Conservation (phyloP, 2,113 vertebrate genomes). For the Percopsis transmontana region DNA sequence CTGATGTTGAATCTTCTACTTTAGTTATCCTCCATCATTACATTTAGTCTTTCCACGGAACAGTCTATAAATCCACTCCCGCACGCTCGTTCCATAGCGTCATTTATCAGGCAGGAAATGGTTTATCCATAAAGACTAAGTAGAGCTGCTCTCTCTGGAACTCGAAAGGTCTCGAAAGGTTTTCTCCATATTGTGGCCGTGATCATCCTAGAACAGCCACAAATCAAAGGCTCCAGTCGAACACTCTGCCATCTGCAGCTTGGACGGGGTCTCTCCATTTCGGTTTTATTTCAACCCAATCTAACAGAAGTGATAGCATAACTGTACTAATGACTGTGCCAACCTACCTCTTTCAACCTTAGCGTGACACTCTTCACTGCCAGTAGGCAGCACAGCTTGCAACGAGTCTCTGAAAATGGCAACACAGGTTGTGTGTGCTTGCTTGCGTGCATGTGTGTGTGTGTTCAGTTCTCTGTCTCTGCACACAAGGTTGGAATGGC, state of each 20-base stretch:
- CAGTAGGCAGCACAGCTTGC: constrained; percentile 55
- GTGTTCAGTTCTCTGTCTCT: no score
- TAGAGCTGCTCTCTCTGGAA: no score
- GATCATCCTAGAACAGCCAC: no score
- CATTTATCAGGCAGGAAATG: constrained; percentile 4
- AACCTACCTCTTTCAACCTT: constrained; percentile 45
- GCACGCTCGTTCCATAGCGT: not conserved
- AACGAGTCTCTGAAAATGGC: constrained; percentile 58
- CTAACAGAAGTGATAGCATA: constrained; percentile 12
- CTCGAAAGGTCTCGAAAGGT: no score
- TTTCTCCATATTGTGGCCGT: no score
- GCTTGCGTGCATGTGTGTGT: constrained; percentile 16
- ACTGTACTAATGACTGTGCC: constrained; percentile 46
- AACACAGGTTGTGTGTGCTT: constrained; percentile 48
- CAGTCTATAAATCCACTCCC: constrained; percentile 5
- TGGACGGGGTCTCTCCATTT: no score
- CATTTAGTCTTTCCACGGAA: constrained; percentile 7
- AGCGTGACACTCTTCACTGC: constrained; percentile 34
- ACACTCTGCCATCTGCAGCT: no score
- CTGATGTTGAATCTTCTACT: no score
- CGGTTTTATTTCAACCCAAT: constrained; percentile 23
- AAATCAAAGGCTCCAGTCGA: no score
- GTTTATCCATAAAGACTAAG: constrained; percentile 17
- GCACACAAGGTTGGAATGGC: no score
- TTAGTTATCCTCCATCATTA: not conserved